Percentiles rank a stretch among this genome's conserved stretches.
Evolutionary conservation across 2,888 invertebrate genomes (phyloP).

Genomic region (Empis stercorea): DNA sequence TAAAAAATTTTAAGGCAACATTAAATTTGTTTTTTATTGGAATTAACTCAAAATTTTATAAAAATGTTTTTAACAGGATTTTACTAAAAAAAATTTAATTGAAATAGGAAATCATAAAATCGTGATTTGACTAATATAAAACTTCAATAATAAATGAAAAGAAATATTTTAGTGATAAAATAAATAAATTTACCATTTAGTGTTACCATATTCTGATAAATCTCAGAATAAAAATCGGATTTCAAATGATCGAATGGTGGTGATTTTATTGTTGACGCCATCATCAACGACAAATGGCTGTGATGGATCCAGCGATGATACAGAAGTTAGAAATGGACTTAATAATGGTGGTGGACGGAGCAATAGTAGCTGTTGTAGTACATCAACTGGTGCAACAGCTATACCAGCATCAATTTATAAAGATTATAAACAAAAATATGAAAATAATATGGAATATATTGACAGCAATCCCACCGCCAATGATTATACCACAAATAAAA

Average conservation of each 20-base stretch:
- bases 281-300: conserved; percentile 29
- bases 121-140: too few relatives aligned
- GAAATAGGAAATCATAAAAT: too few relatives aligned
- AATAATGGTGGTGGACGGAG: not conserved
- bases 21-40: too few relatives aligned
- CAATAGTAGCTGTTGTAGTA: conserved; percentile 11
- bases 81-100: too few relatives aligned
- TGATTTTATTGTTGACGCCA: conserved; percentile 38
- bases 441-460: conserved; percentile 3
- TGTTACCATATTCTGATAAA: too few relatives aligned
- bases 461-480: conserved; percentile 8
- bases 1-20: too few relatives aligned
- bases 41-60: too few relatives aligned
- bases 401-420: conserved; percentile 22
- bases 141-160: too few relatives aligned
- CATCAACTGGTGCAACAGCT: conserved; percentile 33
- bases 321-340: conserved; percentile 8
- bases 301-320: conserved; percentile 26
- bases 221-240: conserved; percentile 12
- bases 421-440: conserved; percentile 12
- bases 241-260: conserved; percentile 39
- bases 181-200: too few relatives aligned
- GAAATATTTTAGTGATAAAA: too few relatives aligned
- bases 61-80: too few relatives aligned
- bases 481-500: conserved; percentile 6